These are phyloP conservation scores for Clarias fuscus DNA, from an alignment of 2,797 vertebrate genomes.

Conservation along the genomic window DNA sequence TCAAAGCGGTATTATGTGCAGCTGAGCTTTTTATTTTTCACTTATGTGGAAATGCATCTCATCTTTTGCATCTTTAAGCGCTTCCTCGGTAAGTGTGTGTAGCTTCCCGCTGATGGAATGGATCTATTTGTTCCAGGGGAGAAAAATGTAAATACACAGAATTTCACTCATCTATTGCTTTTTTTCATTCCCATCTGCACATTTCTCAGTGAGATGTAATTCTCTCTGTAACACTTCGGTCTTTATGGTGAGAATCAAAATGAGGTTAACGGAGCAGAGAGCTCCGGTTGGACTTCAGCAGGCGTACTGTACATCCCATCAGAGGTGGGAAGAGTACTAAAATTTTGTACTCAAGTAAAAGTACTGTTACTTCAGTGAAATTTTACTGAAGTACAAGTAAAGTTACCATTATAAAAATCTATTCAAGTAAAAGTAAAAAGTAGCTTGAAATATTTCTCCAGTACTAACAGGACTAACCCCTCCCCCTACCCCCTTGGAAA, in stretches of 20 bases:
- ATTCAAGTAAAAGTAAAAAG: no score
- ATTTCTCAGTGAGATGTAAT: not conserved
- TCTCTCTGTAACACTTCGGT: not conserved
- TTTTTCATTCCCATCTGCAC: not conserved
- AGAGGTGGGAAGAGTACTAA: no score
- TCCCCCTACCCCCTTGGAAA: no score
- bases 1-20: not conserved
- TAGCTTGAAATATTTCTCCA: no score
- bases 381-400: no score
- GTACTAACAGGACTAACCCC: no score
- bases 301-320: no score
- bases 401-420: no score
- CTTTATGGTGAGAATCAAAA: not conserved
- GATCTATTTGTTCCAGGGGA: not conserved
- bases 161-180: not conserved
- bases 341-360: no score
- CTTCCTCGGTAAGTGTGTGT: not conserved
- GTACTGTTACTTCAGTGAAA: no score
- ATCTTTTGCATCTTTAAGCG: not conserved
- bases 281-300: not conserved
- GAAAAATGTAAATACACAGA: not conserved
- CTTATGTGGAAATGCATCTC: not conserved
- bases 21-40: conserved; percentile 25
- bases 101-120: not conserved
- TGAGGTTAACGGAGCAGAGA: not conserved